Conservation (phyloP, 2,113 vertebrate species). For the Meles meles region DNA sequence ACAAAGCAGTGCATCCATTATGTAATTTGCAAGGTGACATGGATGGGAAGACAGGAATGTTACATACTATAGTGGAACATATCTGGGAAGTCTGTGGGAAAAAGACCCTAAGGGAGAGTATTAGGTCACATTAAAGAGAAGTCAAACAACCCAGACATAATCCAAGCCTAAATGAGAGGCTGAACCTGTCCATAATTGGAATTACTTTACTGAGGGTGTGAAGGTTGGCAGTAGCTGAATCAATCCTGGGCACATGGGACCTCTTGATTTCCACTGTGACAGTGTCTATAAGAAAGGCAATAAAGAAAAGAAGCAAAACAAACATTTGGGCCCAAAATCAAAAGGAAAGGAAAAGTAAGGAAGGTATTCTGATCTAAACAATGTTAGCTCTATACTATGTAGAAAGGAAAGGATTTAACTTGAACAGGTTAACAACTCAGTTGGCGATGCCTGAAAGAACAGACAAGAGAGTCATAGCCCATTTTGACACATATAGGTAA, state of each 20-base stretch:
- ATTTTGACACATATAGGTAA: not conserved
- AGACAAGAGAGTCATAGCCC: not conserved
- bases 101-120: not conserved
- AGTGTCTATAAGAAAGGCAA: not conserved
- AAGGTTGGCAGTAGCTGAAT: not conserved
- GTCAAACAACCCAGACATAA: not conserved
- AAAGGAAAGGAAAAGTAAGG: not conserved
- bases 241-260: not conserved
- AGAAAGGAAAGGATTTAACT: not conserved
- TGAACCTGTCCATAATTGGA: not conserved
- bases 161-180: not conserved
- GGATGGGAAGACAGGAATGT: not conserved
- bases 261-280: not conserved
- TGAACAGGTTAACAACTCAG: not conserved
- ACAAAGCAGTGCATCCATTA: not conserved
- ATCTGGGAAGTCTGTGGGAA: not conserved
- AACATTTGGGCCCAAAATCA: not conserved
- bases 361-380: not conserved
- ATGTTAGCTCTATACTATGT: not conserved
- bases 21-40: constrained; percentile 1
- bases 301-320: not conserved
- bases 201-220: not conserved
- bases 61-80: not conserved
- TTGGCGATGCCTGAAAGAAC: not conserved
- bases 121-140: not conserved